Percentiles rank a stretch among this genome's conserved stretches.
These are phyloP conservation scores for Meriones unguiculatus DNA, from an alignment of 2,113 vertebrate genomes.

Conservation along the genomic window DNA sequence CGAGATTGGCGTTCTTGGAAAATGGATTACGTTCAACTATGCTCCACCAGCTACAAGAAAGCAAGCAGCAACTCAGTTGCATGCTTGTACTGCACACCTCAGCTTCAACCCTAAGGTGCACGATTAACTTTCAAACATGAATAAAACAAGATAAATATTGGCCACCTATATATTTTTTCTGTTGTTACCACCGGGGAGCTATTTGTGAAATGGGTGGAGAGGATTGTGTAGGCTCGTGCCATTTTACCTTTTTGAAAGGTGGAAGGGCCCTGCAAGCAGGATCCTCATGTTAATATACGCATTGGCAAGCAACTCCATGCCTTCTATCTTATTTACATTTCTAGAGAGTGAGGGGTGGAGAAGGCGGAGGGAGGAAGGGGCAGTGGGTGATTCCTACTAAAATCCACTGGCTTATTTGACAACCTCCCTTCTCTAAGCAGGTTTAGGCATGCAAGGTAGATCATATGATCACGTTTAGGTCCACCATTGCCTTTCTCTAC, in stretches of 20 bases:
- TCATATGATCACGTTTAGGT: neutral
- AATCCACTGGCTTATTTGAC: conserved; percentile 1
- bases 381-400: neutral
- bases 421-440: neutral
- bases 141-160: neutral
- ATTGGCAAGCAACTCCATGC: neutral
- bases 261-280: neutral
- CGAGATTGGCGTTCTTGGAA: neutral
- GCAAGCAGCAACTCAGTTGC: too few species aligned
- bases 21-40: neutral
- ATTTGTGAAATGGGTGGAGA: neutral
- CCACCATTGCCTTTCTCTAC: neutral
- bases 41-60: neutral
- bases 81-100: neutral
- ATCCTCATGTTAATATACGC: neutral
- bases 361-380: too few species aligned
- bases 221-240: neutral
- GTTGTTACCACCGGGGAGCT: neutral
- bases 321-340: neutral
- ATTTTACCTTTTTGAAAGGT: neutral
- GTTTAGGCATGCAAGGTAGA: neutral
- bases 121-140: neutral
- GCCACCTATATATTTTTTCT: neutral
- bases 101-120: neutral
- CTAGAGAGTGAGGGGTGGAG: neutral